phyloP scores from a whole-genome alignment of 2,113 vertebrate genomes.

The Picathartes gymnocephalus region DNA sequence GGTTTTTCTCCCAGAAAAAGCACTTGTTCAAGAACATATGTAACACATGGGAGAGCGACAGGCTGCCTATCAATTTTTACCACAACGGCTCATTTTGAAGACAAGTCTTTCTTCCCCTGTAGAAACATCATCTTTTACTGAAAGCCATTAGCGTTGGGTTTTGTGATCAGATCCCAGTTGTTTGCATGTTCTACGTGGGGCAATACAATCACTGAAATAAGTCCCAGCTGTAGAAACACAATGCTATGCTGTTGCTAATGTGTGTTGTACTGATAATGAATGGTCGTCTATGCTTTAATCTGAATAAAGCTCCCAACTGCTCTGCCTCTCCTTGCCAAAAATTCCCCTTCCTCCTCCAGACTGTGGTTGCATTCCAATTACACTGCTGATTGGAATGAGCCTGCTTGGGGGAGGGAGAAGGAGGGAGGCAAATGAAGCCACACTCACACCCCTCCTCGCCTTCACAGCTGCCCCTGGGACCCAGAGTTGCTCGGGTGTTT shows the following conservation, averaged over 20 bases:
- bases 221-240: conserved; percentile 71
- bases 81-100: conserved; percentile 11
- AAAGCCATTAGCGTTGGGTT: conserved; percentile 27
- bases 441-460: conserved; percentile 4
- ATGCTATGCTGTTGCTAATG: conserved; percentile 65
- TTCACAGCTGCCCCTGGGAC: conserved; percentile 15
- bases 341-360: conserved; percentile 76
- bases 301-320: conserved; percentile 77
- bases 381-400: conserved; percentile 75
- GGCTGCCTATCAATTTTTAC: conserved; percentile 24
- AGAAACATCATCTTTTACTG: conserved; percentile 38
- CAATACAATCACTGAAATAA: conserved; percentile 61
- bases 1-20: not conserved
- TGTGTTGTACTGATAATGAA: conserved; percentile 69
- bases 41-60: not conserved
- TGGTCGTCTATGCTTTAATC: conserved; percentile 72
- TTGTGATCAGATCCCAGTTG: conserved; percentile 56
- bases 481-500: not conserved
- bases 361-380: conserved; percentile 76
- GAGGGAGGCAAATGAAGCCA: not conserved
- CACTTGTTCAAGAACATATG: not conserved
- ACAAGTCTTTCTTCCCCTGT: not conserved
- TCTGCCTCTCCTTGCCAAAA: conserved; percentile 72
- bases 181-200: conserved; percentile 40
- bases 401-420: conserved; percentile 32